phyloP scores from a whole-genome alignment of 1,140 invertebrate species.

The Leptinotarsa texana region DNA sequence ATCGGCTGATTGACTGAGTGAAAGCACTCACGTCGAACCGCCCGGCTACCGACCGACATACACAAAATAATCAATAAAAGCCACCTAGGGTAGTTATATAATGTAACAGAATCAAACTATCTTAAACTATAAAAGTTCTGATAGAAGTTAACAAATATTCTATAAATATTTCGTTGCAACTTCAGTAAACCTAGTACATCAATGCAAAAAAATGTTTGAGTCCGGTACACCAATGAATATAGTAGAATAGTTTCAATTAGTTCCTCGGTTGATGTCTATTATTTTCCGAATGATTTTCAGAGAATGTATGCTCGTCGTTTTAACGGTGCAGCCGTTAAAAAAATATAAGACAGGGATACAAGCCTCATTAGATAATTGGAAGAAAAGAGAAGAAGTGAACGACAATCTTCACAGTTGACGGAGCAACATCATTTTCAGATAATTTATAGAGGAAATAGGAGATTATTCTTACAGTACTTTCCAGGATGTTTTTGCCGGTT shows the following conservation, averaged over 20 bases:
- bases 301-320: conserved; percentile 7
- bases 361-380: conserved; percentile 16
- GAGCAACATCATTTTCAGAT: conserved; percentile 11
- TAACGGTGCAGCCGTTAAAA: not conserved
- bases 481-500: conserved; percentile 19
- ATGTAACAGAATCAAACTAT: no score
- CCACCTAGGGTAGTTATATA: no score
- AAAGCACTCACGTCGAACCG: no score
- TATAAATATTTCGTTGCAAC: no score
- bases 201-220: no score
- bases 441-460: conserved; percentile 16
- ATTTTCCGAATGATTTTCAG: not conserved
- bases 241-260: not conserved
- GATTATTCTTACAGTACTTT: conserved; percentile 20
- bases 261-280: not conserved
- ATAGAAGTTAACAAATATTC: no score
- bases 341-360: conserved; percentile 10
- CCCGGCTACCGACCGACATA: no score
- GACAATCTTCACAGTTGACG: conserved; percentile 16
- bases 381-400: conserved; percentile 11
- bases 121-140: no score
- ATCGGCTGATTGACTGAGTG: no score
- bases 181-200: no score
- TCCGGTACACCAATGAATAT: no score
- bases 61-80: no score